Percentiles rank a stretch among this genome's conserved stretches.
phyloP scores from a whole-genome alignment of 2,888 invertebrate genomes.

The Orthosia gothica region DNA sequence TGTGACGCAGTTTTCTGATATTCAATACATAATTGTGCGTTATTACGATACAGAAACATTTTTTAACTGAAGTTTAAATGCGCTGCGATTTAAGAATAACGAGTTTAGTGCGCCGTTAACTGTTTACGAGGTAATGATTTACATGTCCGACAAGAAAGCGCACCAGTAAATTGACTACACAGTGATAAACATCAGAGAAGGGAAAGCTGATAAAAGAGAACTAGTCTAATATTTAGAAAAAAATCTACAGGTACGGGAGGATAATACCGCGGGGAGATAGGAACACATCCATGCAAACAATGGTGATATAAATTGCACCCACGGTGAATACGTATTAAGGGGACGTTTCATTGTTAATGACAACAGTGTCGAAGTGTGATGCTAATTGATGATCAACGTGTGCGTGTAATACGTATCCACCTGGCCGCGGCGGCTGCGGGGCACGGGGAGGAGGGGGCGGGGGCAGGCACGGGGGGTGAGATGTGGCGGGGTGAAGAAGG shows the following conservation, averaged over 20 bases:
- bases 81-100: constrained; percentile 48
- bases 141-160: constrained; percentile 47
- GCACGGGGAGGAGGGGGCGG: constrained; percentile 41
- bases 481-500: constrained; percentile 43
- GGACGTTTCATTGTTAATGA: constrained; percentile 55
- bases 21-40: constrained; percentile 13
- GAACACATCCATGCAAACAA: constrained; percentile 65
- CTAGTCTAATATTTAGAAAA: constrained; percentile 34
- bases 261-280: constrained; percentile 2
- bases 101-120: constrained; percentile 53
- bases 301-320: constrained; percentile 52
- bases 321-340: constrained; percentile 70
- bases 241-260: constrained; percentile 24
- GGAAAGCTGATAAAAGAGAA: constrained; percentile 15
- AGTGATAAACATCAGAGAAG: constrained; percentile 25
- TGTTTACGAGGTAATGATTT: constrained; percentile 59
- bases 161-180: constrained; percentile 28
- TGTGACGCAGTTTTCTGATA: constrained; percentile 21
- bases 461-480: constrained; percentile 43
- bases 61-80: constrained; percentile 41
- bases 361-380: constrained; percentile 59
- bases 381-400: constrained; percentile 71
- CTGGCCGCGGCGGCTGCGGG: constrained; percentile 66
- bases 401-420: constrained; percentile 83
- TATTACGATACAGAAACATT: constrained; percentile 24